Conservation (phyloP, 2,797 vertebrate species). For the Etheostoma perlongum region DNA sequence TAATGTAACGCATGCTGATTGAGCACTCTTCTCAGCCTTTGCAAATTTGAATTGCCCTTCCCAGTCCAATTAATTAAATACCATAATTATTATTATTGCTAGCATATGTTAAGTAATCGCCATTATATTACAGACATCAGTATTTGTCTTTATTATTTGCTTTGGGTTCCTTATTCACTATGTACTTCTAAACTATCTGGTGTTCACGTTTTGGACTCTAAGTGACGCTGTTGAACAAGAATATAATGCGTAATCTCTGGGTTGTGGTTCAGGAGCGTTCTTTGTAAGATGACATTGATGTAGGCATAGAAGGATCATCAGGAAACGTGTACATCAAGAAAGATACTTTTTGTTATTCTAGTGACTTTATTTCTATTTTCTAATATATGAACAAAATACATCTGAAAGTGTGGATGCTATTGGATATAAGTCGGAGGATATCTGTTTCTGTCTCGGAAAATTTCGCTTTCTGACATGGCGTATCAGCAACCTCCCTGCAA, state of each 20-base stretch:
- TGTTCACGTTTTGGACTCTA: conserved; percentile 31
- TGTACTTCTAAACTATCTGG: background rate
- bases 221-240: conserved; percentile 40
- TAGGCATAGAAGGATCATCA: background rate
- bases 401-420: background rate
- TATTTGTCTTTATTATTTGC: background rate
- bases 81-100: background rate
- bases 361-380: fast-evolving
- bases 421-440: background rate
- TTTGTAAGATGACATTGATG: background rate
- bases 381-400: background rate
- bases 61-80: background rate
- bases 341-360: background rate
- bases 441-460: background rate
- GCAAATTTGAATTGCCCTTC: background rate
- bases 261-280: background rate
- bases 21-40: background rate
- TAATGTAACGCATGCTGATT: no score
- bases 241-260: background rate
- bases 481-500: conserved; percentile 10
- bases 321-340: no score
- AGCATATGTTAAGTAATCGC: background rate
- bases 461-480: conserved; percentile 15
- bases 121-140: background rate
- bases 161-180: background rate